Base-by-base conservation (phyloP, 2,888 invertebrate species). In the Andricus curvator region DNA sequence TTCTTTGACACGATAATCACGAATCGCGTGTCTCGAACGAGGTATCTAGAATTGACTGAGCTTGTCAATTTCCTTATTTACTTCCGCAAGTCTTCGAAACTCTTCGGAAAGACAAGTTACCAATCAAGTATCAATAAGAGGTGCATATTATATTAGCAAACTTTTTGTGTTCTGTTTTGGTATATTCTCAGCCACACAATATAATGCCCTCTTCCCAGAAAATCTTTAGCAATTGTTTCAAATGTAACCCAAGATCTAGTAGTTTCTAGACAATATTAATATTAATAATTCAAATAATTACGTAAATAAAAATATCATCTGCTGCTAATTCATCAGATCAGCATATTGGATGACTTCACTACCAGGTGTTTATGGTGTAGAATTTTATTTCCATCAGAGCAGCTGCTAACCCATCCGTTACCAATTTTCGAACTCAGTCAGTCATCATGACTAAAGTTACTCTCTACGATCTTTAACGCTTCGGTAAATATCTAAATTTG, bases 391-490 rank as follows among this genome's bases (percentile, higher is more conserved):
- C 37, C 41, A 67, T 67, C 51, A 67, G 9, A 56, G 25, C 66
- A 65, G 37, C 37, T 78, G 56, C 56, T 65, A 67, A 64, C 66
- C 65, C 44, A 70, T 68, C 29, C 44, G 64, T 41, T 56, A 77
- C n/a, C 56, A 74, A 62, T 78, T 80, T 65, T 78, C 6, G 41
- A 65, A 67, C 74, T 66, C 51, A 62, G 79, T 78, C 76, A 79
- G 74, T 81, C 77, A 70, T 48, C 44, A 56, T 48, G 22, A 74
- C 62, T 33, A 15, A 56, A 74, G 56, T 74, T 29, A 56, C 33
- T 68, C n/a, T 44, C 25, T 41, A 6, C 48, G n/a, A 51, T 74
- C 56, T 20, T 68, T 44, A 68, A 44, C 48, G 44, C 22, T 41
- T 37, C 25, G 13, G 13, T 56, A 51, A 37, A 67, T n/a, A 67